Evolutionary conservation across 1,140 invertebrate genomes (phyloP), one percentile per base, ranked within the genome.

Genomic region (Bombus consobrinus): DNA sequence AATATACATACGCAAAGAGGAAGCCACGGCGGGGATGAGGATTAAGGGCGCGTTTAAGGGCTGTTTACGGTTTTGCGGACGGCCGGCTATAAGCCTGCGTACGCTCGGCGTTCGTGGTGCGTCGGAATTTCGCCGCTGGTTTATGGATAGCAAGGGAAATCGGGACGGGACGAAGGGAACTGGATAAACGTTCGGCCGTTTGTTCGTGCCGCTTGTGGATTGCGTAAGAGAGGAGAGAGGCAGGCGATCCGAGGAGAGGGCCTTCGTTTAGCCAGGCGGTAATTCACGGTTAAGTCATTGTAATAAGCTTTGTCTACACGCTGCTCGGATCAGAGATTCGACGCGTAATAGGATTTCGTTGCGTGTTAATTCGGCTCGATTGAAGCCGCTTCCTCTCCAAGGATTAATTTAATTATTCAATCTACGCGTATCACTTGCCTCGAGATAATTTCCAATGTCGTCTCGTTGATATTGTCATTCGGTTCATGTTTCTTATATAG

Each of bases 21-120:
- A 13, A n/a, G 71, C 13, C 10, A 28, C 71, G 72, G 13, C 85
- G 68, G 76, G 80, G 85, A 86, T 79, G 85, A 87, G 89, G 90
- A 92, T 92, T 90, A 91, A 91, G 87, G 88, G 85, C 81, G 76
- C 83, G 88, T 89, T 90, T 91, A 88, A 92, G 90, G 89, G 87
- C 86, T 91, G 91, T 92, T 92, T 92, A 92, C 86, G 89, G 87
- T 91, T 90, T 89, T 85, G 90, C 88, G 88, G 90, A 72, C 68
- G 74, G 72, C 80, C 78, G 37, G 83, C 41, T 74, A 68, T 91
- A 82, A 87, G 89, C 82, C 71, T 75, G 81, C 74, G 88, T 43
- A 73, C 76, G 84, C 72, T 39, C 66, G 57, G 57, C 59, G 81
- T 80, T 28, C 53, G 43, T 10, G 66, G 66, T 81, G 47, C 77